phyloP scores from a whole-genome alignment of 2,888 invertebrate genomes.

The Opisthograptis luteolata region DNA sequence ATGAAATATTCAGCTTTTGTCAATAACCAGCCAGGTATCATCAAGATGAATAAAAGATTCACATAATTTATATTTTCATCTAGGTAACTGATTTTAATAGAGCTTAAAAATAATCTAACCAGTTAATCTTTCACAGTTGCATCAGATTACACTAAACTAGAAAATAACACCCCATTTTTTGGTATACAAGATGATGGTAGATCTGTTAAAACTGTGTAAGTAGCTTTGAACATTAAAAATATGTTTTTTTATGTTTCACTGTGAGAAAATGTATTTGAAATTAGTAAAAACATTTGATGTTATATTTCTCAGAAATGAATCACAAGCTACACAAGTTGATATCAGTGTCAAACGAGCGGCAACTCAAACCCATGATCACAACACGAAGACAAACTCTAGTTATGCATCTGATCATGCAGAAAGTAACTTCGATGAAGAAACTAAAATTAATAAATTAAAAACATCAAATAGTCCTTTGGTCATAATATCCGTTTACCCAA shows the following conservation, averaged over 20 bases:
- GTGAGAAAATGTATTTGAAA: no score
- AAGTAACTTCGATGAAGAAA: slow-evolving; percentile 20
- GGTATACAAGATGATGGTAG: not conserved
- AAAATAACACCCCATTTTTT: not conserved
- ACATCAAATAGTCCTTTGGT: slow-evolving; percentile 60
- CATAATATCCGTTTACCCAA: slow-evolving; percentile 74
- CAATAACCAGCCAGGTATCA: slow-evolving; percentile 62
- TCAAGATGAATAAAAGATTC: not conserved
- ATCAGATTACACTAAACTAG: not conserved
- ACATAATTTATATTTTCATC: not conserved
- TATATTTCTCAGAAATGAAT: slow-evolving; percentile 44
- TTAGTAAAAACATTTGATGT: no score
- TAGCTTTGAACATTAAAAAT: no score
- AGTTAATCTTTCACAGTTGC: slow-evolving; percentile 14
- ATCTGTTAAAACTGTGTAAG: not conserved
- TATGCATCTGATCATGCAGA: slow-evolving; percentile 19
- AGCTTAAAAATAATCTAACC: not conserved
- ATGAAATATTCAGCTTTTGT: slow-evolving; percentile 67
- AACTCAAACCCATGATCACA: slow-evolving; percentile 42
- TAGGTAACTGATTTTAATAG: not conserved
- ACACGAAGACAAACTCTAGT: slow-evolving; percentile 12
- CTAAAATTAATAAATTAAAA: slow-evolving; percentile 35
- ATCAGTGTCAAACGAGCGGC: slow-evolving; percentile 40
- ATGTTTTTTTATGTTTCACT: no score
- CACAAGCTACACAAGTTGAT: slow-evolving; percentile 66